These are phyloP conservation scores for Macheiramphus alcinus DNA, from an alignment of 2,113 vertebrate species.

Conservation along the genomic window DNA sequence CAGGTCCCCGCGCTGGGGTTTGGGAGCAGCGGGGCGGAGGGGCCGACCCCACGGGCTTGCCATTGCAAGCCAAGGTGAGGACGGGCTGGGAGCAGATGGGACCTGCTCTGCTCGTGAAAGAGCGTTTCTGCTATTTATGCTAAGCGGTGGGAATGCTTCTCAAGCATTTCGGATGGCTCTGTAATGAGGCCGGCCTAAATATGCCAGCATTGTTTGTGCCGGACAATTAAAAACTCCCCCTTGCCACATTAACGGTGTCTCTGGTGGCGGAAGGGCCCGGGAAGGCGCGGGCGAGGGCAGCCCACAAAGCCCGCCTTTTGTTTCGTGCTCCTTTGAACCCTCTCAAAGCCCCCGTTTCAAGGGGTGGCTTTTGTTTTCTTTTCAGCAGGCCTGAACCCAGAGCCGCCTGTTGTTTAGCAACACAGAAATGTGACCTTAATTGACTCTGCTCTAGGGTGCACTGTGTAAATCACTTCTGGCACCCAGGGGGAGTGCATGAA, in stretches of 20 bases:
- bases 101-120: slow-evolving; percentile 93
- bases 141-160: slow-evolving; percentile 91
- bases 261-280: slow-evolving; percentile 85
- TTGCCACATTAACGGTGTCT: slow-evolving; percentile 95
- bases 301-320: slow-evolving; percentile 90
- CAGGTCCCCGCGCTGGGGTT: slow-evolving; percentile 78
- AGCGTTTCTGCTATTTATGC: slow-evolving; percentile 89
- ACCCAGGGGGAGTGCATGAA: slow-evolving; percentile 23
- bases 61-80: slow-evolving; percentile 92
- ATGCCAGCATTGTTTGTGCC: slow-evolving; percentile 88
- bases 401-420: slow-evolving; percentile 91
- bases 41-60: slow-evolving; percentile 30
- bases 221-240: slow-evolving; percentile 95
- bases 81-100: slow-evolving; percentile 90
- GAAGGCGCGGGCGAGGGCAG: slow-evolving; percentile 83
- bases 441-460: slow-evolving; percentile 86
- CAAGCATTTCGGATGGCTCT: slow-evolving; percentile 83
- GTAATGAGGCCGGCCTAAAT: slow-evolving; percentile 93
- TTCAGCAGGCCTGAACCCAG: slow-evolving; percentile 83
- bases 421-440: slow-evolving; percentile 99
- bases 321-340: slow-evolving; percentile 90
- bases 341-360: slow-evolving; percentile 87
- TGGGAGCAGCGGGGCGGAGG: slow-evolving; percentile 55
- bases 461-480: slow-evolving; percentile 76
- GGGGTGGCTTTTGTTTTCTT: slow-evolving; percentile 92